Evolutionary conservation across 2,113 vertebrate species (phyloP).

Genomic region (Regulus satrapa): DNA sequence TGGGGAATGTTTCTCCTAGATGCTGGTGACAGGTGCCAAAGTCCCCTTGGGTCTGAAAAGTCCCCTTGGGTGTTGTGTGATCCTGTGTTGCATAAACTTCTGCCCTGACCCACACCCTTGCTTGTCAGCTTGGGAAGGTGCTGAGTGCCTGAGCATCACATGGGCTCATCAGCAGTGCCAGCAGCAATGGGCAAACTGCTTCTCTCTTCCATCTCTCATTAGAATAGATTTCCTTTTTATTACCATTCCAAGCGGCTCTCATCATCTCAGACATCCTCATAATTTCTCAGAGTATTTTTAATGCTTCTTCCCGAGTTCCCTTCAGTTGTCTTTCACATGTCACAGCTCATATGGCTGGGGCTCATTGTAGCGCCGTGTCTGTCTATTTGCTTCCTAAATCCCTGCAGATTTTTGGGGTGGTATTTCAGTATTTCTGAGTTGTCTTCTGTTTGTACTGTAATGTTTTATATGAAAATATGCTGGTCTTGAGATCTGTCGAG

Average conservation of each 20-base stretch:
- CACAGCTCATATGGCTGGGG: not conserved
- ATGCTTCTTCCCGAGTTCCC: not conserved
- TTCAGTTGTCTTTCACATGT: not conserved
- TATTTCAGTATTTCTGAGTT: not conserved
- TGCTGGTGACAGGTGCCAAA: fast-evolving
- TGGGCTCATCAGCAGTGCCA: not conserved
- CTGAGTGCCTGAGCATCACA: fast-evolving
- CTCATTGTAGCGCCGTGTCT: fast-evolving
- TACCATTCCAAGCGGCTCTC: not conserved
- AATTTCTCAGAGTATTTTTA: not conserved
- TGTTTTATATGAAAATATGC: not conserved
- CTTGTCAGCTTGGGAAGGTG: fast-evolving
- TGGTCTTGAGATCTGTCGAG: not conserved
- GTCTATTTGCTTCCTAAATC: not conserved
- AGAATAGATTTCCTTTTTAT: not conserved
- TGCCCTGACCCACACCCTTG: not conserved
- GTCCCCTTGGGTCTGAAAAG: not conserved
- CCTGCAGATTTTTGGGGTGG: not conserved
- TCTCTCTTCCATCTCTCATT: not conserved
- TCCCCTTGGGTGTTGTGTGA: not conserved
- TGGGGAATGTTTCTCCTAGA: not conserved
- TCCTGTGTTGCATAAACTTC: not conserved
- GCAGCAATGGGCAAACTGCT: not conserved
- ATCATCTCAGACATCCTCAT: not conserved
- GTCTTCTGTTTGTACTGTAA: not conserved